These are phyloP conservation scores for Thecocarcelia acutangulata DNA, from an alignment of 2,888 invertebrate genomes.

Conservation along the genomic window DNA sequence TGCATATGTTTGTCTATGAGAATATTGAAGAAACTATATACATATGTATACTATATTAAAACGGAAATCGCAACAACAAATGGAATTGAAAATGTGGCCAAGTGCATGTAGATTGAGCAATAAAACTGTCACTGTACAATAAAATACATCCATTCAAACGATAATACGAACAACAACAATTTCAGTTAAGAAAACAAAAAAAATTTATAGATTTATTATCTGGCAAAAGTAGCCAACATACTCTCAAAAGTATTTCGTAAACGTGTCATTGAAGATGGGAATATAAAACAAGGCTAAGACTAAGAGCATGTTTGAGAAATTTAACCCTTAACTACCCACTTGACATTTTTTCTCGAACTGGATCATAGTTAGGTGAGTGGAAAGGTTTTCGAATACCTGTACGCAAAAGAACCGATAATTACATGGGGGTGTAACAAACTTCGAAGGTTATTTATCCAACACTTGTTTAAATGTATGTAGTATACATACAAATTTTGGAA, in stretches of 20 bases:
- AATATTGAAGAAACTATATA: constrained; percentile 4
- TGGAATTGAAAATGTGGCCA: constrained; percentile 69
- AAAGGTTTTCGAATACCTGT: no score
- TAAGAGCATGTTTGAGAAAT: neutral
- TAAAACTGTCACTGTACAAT: constrained; percentile 71
- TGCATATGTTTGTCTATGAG: neutral
- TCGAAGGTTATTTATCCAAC: no score
- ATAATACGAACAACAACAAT: constrained; percentile 25
- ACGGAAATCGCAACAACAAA: constrained; percentile 55
- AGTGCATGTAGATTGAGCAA: constrained; percentile 72
- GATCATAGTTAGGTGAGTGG: no score
- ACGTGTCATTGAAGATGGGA: neutral
- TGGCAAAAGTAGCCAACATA: constrained; percentile 70
- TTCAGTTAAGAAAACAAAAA: constrained; percentile 34
- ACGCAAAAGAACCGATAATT: no score
- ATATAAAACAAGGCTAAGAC: constrained; percentile 12
- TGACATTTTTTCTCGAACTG: no score
- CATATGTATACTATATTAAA: constrained; percentile 37
- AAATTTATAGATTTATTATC: constrained; percentile 72
- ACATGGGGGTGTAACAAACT: no score
- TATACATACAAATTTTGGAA: no score
- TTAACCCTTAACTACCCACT: constrained; percentile 33
- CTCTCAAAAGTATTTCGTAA: constrained; percentile 14
- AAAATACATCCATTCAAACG: constrained; percentile 41
- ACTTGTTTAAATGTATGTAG: no score